A percentile compares a stretch with the other conserved stretches of the same genome.
These are phyloP conservation scores for Acanthaster planci DNA, from an alignment of 35 echinoderm and acorn worm genomes.

Conservation along the genomic window DNA sequence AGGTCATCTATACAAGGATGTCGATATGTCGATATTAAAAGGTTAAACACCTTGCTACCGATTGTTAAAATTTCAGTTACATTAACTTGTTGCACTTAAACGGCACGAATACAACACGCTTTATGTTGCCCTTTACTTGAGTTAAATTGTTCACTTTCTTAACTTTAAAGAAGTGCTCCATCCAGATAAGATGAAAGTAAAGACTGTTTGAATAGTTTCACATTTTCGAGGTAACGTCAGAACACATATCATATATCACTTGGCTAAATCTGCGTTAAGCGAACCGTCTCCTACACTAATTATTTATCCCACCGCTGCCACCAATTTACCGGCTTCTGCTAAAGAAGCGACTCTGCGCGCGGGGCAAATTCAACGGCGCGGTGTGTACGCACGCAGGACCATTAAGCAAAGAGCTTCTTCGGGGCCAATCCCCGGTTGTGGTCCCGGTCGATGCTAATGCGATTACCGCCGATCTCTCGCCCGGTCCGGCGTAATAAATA, in stretches of 20 bases:
- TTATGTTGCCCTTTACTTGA: too few species aligned
- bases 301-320: constrained; percentile 26
- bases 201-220: background rate
- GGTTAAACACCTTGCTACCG: too few species aligned
- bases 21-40: too few species aligned
- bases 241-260: background rate
- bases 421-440: constrained; percentile 5
- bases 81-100: too few species aligned
- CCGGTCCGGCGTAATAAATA: constrained; percentile 19
- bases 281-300: too few species aligned
- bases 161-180: background rate
- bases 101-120: too few species aligned
- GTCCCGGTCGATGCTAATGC: constrained; percentile 26
- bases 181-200: background rate
- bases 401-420: constrained; percentile 6
- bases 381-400: background rate
- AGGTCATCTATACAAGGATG: too few species aligned
- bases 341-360: background rate
- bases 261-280: too few species aligned
- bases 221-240: background rate
- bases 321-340: background rate
- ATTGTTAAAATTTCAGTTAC: too few species aligned
- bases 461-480: constrained; percentile 7
- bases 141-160: background rate
- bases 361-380: background rate